Evolutionary conservation across 1,140 invertebrate genomes (phyloP).

Genomic region (Cydia splendana): DNA sequence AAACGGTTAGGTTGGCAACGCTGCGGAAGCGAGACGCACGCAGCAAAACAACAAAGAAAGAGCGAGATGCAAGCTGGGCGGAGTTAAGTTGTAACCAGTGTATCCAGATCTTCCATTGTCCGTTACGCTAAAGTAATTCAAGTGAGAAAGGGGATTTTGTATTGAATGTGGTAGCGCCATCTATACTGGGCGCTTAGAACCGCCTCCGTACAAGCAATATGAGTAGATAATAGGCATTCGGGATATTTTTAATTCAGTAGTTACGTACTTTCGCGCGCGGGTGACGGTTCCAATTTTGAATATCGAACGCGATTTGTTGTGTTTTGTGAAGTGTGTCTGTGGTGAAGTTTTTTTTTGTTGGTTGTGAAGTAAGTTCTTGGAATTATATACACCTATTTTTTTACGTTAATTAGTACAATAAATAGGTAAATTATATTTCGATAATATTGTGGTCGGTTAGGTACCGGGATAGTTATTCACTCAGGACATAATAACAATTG

Average conservation of each 20-base stretch:
- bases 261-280: slow-evolving; percentile 49
- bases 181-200: slow-evolving; percentile 47
- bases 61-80: not conserved
- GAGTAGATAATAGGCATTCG: slow-evolving; percentile 64
- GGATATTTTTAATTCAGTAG: slow-evolving; percentile 66
- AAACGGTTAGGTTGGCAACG: slow-evolving; percentile 13
- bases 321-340: slow-evolving; percentile 21
- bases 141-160: not conserved
- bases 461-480: too few relatives aligned
- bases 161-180: slow-evolving; percentile 34
- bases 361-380: not conserved
- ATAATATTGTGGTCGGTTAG: too few relatives aligned
- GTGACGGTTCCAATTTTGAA: slow-evolving; percentile 40
- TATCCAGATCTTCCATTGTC: not conserved
- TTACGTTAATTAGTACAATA: too few relatives aligned
- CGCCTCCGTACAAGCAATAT: slow-evolving; percentile 71
- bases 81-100: slow-evolving; percentile 11
- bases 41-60: not conserved
- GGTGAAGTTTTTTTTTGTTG: slow-evolving; percentile 12
- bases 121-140: not conserved
- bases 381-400: not conserved
- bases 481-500: too few relatives aligned
- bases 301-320: slow-evolving; percentile 37
- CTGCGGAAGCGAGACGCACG: not conserved
- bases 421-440: too few relatives aligned